phyloP scores from a whole-genome alignment of 1,140 invertebrate species.

The Drosophila baimaii region DNA sequence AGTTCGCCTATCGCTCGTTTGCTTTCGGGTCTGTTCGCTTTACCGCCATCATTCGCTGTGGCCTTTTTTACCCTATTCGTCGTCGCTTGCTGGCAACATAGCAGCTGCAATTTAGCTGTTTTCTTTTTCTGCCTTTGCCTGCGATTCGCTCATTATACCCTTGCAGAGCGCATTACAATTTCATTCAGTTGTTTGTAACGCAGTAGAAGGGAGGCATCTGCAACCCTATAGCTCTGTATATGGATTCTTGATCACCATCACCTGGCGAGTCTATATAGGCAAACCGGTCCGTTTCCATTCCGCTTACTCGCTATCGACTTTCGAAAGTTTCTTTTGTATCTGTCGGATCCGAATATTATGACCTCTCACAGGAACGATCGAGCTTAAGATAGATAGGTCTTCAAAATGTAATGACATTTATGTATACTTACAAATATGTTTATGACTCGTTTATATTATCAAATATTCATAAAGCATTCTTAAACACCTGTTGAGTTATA shows the following conservation, averaged over 20 bases:
- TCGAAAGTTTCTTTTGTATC: background rate
- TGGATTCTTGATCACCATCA: slow-evolving; percentile 8
- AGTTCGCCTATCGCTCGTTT: slow-evolving; percentile 65
- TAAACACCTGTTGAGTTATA: background rate
- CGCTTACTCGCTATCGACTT: background rate
- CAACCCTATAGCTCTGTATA: background rate
- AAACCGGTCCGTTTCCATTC: slow-evolving; percentile 6
- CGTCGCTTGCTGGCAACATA: slow-evolving; percentile 62
- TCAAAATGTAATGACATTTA: background rate
- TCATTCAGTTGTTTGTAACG: slow-evolving; percentile 12
- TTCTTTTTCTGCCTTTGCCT: slow-evolving; percentile 50
- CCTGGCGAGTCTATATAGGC: background rate
- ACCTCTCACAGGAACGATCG: background rate
- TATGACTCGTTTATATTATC: background rate
- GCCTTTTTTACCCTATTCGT: slow-evolving; percentile 73
- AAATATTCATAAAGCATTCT: background rate
- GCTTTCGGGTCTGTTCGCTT: slow-evolving; percentile 58
- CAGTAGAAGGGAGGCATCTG: background rate
- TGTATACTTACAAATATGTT: background rate
- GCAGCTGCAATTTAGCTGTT: slow-evolving; percentile 77
- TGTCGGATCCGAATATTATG: background rate
- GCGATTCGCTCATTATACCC: slow-evolving; percentile 73
- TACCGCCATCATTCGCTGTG: slow-evolving; percentile 60
- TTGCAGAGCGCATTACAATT: slow-evolving; percentile 12
- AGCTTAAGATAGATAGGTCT: background rate